phyloP scores from a whole-genome alignment of 1,140 invertebrate species.

The Chironomus tepperi region DNA sequence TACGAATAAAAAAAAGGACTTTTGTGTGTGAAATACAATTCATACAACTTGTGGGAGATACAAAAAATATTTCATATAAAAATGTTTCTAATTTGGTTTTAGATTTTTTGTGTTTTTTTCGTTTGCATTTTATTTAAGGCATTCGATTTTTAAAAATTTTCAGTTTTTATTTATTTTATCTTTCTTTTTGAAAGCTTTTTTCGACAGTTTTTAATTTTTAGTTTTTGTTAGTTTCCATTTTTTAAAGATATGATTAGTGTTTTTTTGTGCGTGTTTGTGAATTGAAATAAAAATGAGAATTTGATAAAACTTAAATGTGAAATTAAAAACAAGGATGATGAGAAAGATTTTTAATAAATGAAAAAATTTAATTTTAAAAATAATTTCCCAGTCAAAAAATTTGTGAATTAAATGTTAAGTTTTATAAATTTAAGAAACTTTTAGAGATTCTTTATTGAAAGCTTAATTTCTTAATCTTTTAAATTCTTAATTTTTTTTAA shows the following conservation, averaged over 20 bases:
- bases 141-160: not conserved
- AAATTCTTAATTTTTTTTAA: too few relatives aligned
- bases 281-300: not conserved
- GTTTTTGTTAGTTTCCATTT: not conserved
- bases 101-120: not conserved
- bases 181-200: not conserved
- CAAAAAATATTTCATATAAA: not conserved
- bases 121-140: not conserved
- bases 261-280: slow-evolving; percentile 11
- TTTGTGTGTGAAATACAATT: too few relatives aligned
- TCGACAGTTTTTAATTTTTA: not conserved
- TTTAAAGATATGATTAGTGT: not conserved
- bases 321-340: not conserved
- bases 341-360: too few relatives aligned
- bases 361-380: too few relatives aligned
- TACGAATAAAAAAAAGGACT: too few relatives aligned
- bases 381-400: too few relatives aligned
- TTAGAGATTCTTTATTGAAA: too few relatives aligned
- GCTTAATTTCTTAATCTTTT: too few relatives aligned
- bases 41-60: not conserved
- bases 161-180: not conserved
- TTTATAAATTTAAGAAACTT: too few relatives aligned
- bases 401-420: too few relatives aligned
- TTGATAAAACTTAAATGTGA: not conserved
- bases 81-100: not conserved